Conservation (phyloP, 30 jellyfish, hydroid and myxozoan genomes). For the Hydra vulgaris region DNA sequence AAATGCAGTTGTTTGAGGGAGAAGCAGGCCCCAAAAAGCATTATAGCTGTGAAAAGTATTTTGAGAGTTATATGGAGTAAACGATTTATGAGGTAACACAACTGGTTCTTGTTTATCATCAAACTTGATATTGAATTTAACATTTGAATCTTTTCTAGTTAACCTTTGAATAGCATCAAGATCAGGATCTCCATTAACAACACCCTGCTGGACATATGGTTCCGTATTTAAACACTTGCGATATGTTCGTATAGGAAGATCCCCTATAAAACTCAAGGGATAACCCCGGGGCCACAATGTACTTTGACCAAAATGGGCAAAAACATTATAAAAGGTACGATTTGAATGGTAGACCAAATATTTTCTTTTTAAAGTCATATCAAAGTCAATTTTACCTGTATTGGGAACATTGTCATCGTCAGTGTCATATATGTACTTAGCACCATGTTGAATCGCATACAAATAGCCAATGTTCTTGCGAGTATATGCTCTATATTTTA, state of each 20-base stretch:
- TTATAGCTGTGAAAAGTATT: conserved; percentile 67
- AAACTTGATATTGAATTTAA: conserved; percentile 55
- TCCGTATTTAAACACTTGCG: conserved; percentile 48
- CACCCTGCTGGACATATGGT: conserved; percentile 92
- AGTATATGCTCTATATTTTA: conserved; percentile 52
- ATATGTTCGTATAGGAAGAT: conserved; percentile 49
- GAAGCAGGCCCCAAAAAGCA: conserved; percentile 58
- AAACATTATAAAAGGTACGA: conserved; percentile 53
- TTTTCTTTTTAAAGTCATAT: conserved; percentile 25
- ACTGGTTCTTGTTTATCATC: conserved; percentile 68
- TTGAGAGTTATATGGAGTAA: conserved; percentile 86
- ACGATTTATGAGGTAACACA: conserved; percentile 63
- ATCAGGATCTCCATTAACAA: conserved; percentile 95
- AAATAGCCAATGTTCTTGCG: conserved; percentile 74
- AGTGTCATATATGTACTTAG: conserved; percentile 78
- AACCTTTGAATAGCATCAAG: conserved; percentile 82
- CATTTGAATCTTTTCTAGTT: conserved; percentile 75
- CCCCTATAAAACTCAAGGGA: conserved; percentile 68
- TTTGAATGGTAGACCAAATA: conserved; percentile 50
- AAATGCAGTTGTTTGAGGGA: conserved; percentile 75
- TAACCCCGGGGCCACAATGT: conserved; percentile 98
- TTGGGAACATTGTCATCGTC: conserved; percentile 94
- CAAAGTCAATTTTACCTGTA: conserved; percentile 70
- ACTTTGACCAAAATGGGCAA: conserved; percentile 88
- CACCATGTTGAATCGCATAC: conserved; percentile 94